phyloP scores from a whole-genome alignment of 2,888 invertebrate genomes.

The Parnassius apollo region DNA sequence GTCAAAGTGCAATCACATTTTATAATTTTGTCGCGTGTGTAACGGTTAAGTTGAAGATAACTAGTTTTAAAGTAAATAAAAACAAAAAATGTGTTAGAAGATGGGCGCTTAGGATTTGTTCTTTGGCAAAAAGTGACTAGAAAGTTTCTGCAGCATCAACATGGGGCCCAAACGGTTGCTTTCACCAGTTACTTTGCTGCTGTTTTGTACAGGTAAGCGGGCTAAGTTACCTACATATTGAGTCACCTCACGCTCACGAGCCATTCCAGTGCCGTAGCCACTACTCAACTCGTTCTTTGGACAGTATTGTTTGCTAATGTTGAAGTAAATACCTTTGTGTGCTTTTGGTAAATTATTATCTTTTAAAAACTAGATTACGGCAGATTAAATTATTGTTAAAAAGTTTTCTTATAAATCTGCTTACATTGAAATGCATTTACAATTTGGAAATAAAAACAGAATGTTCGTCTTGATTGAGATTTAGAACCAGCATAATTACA shows the following conservation, averaged over 20 bases:
- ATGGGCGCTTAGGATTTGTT: conserved; percentile 67
- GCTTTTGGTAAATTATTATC: not conserved
- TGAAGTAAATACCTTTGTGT: not conserved
- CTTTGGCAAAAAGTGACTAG: conserved; percentile 54
- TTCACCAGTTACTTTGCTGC: conserved; percentile 72
- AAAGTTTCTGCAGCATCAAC: conserved; percentile 59
- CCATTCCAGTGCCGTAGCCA: conserved; percentile 25
- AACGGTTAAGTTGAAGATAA: conserved; percentile 62
- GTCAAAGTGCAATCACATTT: conserved; percentile 31
- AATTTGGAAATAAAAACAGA: too few species aligned
- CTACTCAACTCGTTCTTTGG: conserved; percentile 17
- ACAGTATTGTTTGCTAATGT: conserved; percentile 8
- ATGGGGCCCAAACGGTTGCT: conserved; percentile 71
- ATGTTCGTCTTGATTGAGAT: too few species aligned
- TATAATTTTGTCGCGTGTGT: conserved; percentile 43
- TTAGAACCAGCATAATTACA: too few species aligned
- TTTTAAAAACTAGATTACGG: too few species aligned
- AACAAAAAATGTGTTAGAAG: conserved; percentile 49
- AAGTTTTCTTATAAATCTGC: too few species aligned
- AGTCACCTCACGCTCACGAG: conserved; percentile 55
- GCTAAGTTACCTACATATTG: conserved; percentile 60
- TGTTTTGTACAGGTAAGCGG: conserved; percentile 77
- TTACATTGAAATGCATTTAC: too few species aligned
- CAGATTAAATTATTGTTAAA: too few species aligned
- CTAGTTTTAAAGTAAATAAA: conserved; percentile 43